phyloP scores from a whole-genome alignment of 2,113 vertebrate species.

The Macaca fascicularis region T2T-MFA8v1.1 NC_088376.1:141931501-141932000 shows the following conservation, averaged over 20 bases:
- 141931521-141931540: background rate
- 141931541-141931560: no score
- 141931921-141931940: background rate
- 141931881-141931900: background rate
- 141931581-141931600: background rate
- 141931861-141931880: background rate
- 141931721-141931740: no score
- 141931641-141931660: background rate
- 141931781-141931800: background rate
- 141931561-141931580: background rate
- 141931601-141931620: background rate
- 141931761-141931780: background rate
- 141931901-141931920: background rate
- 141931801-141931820: background rate
- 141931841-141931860: background rate
- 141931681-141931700: fast-evolving
- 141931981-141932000: no score
- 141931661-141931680: background rate
- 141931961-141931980: background rate
- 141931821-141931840: background rate
- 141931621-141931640: no score
- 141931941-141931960: background rate
- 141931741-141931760: background rate
- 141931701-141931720: background rate
- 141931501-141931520: background rate